These are phyloP conservation scores for Pterostichus niger DNA, from an alignment of 2,888 invertebrate species.

Conservation along the genomic window DNA sequence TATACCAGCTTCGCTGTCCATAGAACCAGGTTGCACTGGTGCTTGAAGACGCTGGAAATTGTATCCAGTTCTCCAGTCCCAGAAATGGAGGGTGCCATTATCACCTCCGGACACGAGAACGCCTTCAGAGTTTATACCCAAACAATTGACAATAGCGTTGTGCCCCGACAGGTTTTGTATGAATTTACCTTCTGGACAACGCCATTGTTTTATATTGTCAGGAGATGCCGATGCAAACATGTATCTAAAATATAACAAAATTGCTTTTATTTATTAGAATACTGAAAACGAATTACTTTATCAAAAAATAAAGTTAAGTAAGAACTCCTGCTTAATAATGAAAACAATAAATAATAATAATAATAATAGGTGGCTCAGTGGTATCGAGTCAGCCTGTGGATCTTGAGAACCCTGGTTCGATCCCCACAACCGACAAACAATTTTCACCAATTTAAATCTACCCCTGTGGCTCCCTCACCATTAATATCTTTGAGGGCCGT, in stretches of 20 bases:
- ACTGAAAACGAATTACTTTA: background rate
- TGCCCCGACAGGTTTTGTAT: slow-evolving; percentile 98
- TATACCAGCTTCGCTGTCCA: slow-evolving; percentile 99
- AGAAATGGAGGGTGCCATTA: slow-evolving; percentile 97
- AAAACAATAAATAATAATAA: too few relatives aligned
- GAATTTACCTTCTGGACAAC: slow-evolving; percentile 98
- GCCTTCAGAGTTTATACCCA: slow-evolving; percentile 96
- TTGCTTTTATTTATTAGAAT: background rate
- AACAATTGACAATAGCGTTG: slow-evolving; percentile 97
- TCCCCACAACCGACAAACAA: too few relatives aligned
- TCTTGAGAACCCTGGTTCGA: too few relatives aligned
- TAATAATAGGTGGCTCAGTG: too few relatives aligned
- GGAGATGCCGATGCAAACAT: slow-evolving; percentile 99
- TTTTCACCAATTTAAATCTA: too few relatives aligned
- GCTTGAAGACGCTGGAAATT: slow-evolving; percentile 97
- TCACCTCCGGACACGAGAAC: slow-evolving; percentile 99
- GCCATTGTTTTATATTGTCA: slow-evolving; percentile 99
- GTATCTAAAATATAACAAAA: slow-evolving; percentile 78
- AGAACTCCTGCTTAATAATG: too few relatives aligned
- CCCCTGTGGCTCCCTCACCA: too few relatives aligned
- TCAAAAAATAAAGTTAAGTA: too few relatives aligned
- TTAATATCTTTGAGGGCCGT: too few relatives aligned
- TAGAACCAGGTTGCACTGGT: slow-evolving; percentile 98
- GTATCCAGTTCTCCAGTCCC: slow-evolving; percentile 99
- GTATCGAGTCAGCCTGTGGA: too few relatives aligned